Conservation (phyloP, 2,113 vertebrate species). For the Hystrix cristata region DNA sequence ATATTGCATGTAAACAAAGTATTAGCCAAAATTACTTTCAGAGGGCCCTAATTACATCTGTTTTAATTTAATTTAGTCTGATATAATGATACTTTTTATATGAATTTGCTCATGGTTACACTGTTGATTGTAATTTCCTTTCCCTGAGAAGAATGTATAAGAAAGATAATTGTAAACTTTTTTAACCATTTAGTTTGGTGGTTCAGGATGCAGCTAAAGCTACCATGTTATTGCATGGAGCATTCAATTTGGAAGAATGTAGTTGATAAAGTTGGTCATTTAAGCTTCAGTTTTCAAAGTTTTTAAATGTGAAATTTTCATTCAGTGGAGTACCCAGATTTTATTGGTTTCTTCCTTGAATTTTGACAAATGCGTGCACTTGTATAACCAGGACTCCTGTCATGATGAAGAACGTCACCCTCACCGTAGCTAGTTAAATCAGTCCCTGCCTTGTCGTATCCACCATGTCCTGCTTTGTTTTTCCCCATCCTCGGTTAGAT, state of each 20-base stretch:
- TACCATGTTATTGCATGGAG: background rate
- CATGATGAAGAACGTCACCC: background rate
- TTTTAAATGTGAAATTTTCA: background rate
- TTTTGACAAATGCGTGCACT: background rate
- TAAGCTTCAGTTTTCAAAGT: background rate
- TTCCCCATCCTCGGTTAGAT: background rate
- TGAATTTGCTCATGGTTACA: constrained; percentile 82
- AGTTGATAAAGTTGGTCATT: background rate
- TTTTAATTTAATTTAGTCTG: constrained; percentile 88
- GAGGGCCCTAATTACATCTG: constrained; percentile 85
- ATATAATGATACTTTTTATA: constrained; percentile 85
- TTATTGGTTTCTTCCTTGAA: background rate
- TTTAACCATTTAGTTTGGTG: background rate
- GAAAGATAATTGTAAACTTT: constrained; percentile 67
- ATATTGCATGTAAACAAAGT: constrained; percentile 83
- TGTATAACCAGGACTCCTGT: background rate
- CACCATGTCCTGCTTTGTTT: background rate
- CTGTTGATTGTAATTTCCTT: constrained; percentile 83
- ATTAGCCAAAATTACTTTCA: constrained; percentile 85
- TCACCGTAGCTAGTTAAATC: no score
- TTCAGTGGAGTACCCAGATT: background rate
- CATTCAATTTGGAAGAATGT: background rate
- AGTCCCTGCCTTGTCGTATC: fast-evolving
- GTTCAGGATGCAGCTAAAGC: background rate
- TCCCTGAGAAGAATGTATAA: constrained; percentile 64